phyloP scores from a whole-genome alignment of 2,113 vertebrate species.

The Narcine bancroftii region DNA sequence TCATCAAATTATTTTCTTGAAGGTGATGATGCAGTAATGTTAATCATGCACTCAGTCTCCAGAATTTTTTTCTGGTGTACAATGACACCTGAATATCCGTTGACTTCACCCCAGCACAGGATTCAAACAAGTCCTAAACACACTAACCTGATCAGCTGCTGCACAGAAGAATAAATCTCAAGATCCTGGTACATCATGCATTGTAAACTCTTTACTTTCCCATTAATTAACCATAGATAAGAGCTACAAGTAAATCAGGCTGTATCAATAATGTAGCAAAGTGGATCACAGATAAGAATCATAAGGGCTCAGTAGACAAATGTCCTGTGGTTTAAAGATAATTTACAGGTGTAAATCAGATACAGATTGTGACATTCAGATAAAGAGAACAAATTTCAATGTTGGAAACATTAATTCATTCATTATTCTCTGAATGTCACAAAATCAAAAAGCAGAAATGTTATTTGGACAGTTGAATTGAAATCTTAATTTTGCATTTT shows the following conservation, averaged over 20 bases:
- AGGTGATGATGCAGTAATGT: no score
- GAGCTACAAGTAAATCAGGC: background rate
- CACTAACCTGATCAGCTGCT: background rate
- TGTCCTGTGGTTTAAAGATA: background rate
- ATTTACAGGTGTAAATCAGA: background rate
- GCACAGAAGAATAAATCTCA: background rate
- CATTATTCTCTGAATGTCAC: background rate
- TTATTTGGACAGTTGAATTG: background rate
- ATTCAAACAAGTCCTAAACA: background rate
- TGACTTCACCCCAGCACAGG: background rate
- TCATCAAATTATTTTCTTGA: background rate
- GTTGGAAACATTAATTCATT: background rate
- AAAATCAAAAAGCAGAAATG: background rate
- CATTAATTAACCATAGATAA: background rate
- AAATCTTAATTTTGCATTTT: background rate
- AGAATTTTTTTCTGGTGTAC: background rate
- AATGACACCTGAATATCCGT: background rate
- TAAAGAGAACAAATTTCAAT: background rate
- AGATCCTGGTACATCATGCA: background rate
- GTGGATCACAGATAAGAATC: background rate
- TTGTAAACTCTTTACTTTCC: background rate
- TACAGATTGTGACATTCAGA: background rate
- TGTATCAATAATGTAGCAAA: background rate
- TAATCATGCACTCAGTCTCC: background rate
- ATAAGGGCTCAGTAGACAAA: background rate